Base-by-base conservation (phyloP, 1,140 invertebrate genomes). In the Drosophila ironensis region DNA sequence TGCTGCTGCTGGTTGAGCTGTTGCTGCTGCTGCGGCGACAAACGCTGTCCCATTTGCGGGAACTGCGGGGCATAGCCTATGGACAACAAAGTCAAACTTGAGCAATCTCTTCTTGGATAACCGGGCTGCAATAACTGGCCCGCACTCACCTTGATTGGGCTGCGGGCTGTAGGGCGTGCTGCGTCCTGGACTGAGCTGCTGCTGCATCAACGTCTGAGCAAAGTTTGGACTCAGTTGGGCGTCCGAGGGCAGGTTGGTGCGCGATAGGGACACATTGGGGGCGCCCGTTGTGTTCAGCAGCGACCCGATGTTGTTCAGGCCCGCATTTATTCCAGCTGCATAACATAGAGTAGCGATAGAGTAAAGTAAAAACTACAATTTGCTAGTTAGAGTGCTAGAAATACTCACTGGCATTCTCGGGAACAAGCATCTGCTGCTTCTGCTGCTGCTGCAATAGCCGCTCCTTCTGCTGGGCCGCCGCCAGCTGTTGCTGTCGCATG, bases 281-380 rank as follows among this genome's bases (percentile, higher is more conserved):
- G 95, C 95, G 57, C 95, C 94, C 14, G 94, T 93, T n/a, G 93
- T 94, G 87, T 96, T 96, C 61, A 96, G 91, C 70, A 96, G 91
- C 52, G 93, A 95, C 88, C 94, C 93, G 66, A 96, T 95, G 88
- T 94, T 96, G 46, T 95, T 94, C 73, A 95, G 91, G 53, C 91
- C 92, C 22, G 92, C 90, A 61, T 91, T 91, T 57, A 94, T 91
- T 89, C 93, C 88, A 72, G 74, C 73, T 80, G 3, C n/a, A n/a
- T n/a, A n/a, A n/a, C n/a, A n/a, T n/a, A n/a, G n/a, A n/a, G n/a
- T n/a, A n/a, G n/a, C n/a, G n/a, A n/a, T n/a, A n/a, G n/a, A n/a
- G n/a, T n/a, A n/a, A n/a, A n/a, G n/a, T n/a, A n/a, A n/a, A n/a
- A n/a, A n/a, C n/a, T n/a, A n/a, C n/a, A n/a, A n/a, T n/a, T n/a